phyloP scores from a whole-genome alignment of 2,113 vertebrate species.

The Amblyornis subalaris region DNA sequence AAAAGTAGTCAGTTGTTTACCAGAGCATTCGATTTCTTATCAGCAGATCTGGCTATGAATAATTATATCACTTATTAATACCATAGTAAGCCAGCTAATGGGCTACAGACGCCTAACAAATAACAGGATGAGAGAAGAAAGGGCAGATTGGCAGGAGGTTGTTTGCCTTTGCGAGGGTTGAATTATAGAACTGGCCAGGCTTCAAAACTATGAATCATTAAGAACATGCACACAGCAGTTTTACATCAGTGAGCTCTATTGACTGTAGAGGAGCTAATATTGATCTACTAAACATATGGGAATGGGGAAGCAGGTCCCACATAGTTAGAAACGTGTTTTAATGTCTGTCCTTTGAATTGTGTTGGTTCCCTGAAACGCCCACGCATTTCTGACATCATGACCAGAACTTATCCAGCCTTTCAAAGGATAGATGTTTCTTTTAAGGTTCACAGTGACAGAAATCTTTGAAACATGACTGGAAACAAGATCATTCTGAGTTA shows the following conservation, averaged over 20 bases:
- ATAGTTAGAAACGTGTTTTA: neutral
- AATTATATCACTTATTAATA: constrained; percentile 54
- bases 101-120: constrained; percentile 33
- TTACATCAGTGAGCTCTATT: constrained; percentile 50
- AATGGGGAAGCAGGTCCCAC: constrained; percentile 19
- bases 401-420: neutral
- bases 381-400: neutral
- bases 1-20: constrained; percentile 47
- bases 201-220: constrained; percentile 62
- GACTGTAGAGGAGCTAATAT: constrained; percentile 51
- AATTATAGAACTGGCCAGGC: constrained; percentile 47
- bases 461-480: neutral
- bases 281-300: constrained; percentile 46
- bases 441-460: neutral
- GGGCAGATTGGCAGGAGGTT: constrained; percentile 51
- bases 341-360: neutral
- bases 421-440: neutral
- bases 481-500: neutral
- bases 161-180: constrained; percentile 33
- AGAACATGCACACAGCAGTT: constrained; percentile 49
- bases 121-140: constrained; percentile 51
- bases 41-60: constrained; percentile 57
- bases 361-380: neutral
- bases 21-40: constrained; percentile 50
- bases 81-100: constrained; percentile 44